Conservation (phyloP, 2,797 vertebrate species). For the Pantherophis alleghaniensis region DNA sequence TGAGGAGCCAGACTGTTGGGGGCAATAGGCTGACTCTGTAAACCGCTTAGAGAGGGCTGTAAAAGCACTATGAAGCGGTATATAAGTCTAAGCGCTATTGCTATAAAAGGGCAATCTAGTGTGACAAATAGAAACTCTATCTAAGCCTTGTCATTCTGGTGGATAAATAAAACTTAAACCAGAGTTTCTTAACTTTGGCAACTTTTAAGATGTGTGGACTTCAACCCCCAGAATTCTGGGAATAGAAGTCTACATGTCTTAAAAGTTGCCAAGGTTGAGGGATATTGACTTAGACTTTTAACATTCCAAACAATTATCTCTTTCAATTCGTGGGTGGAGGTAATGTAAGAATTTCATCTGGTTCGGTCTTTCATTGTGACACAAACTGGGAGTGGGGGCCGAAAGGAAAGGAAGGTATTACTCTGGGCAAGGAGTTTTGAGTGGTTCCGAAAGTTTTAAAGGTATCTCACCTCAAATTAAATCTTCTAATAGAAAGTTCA, state of each 20-base stretch:
- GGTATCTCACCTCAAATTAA: background rate
- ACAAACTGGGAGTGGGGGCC: background rate
- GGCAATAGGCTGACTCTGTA: too few species aligned
- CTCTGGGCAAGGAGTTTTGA: background rate
- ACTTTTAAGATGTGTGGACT: background rate
- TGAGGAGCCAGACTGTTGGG: too few species aligned
- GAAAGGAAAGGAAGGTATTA: background rate
- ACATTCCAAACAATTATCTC: background rate
- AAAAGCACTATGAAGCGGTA: too few species aligned
- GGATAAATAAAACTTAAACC: background rate
- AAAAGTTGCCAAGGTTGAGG: background rate
- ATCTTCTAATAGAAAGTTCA: background rate
- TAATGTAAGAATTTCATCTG: conserved; percentile 2
- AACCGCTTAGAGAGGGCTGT: too few species aligned
- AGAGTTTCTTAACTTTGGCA: background rate
- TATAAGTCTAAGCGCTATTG: too few species aligned
- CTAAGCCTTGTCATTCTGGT: background rate
- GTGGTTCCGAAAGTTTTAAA: background rate
- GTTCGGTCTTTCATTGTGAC: background rate
- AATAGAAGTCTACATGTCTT: background rate
- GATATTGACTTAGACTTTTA: background rate
- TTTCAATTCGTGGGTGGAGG: background rate
- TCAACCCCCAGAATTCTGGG: background rate
- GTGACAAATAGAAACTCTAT: background rate
- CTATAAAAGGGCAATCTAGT: background rate